Conservation (phyloP, 2,888 invertebrate species). For the Sarcophaga carnaria region DNA sequence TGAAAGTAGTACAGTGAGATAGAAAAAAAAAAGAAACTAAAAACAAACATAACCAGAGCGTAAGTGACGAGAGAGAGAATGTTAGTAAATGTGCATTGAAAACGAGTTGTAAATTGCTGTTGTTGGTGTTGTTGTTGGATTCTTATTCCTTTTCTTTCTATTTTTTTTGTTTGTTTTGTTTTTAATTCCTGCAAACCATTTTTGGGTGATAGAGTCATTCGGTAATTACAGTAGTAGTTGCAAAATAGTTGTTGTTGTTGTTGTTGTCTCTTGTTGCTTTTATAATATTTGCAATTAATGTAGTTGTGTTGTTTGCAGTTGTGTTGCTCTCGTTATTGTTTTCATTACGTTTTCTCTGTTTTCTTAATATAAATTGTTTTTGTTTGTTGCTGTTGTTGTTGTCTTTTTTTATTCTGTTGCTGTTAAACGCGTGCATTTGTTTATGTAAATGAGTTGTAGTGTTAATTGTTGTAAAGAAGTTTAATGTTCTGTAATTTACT, state of each 20-base stretch:
- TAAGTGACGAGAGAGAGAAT: neutral
- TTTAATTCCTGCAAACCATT: constrained; percentile 11
- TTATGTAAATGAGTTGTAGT: constrained; percentile 69
- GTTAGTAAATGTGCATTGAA: neutral
- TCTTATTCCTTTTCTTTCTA: neutral
- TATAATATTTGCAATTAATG: neutral
- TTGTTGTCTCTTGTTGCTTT: neutral
- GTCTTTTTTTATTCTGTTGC: constrained; percentile 20
- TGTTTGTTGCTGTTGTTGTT: neutral
- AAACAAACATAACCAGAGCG: neutral
- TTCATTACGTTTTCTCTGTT: neutral
- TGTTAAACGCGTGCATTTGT: constrained; percentile 64
- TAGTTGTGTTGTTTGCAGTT: constrained; percentile 10
- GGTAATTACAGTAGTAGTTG: constrained; percentile 58
- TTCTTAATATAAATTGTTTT: too few species aligned
- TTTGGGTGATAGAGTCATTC: constrained; percentile 57
- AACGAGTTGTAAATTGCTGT: constrained; percentile 15
- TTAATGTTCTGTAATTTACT: constrained; percentile 69
- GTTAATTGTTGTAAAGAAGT: constrained; percentile 69
- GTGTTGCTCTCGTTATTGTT: constrained; percentile 15
- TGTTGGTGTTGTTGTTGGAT: neutral
- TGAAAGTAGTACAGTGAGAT: neutral
- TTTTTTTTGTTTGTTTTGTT: constrained; percentile 13
- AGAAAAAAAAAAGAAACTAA: neutral
- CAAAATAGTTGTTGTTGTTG: constrained; percentile 35